phyloP scores from a whole-genome alignment of 2,113 vertebrate species.

The Phocoena phocoena region DNA sequence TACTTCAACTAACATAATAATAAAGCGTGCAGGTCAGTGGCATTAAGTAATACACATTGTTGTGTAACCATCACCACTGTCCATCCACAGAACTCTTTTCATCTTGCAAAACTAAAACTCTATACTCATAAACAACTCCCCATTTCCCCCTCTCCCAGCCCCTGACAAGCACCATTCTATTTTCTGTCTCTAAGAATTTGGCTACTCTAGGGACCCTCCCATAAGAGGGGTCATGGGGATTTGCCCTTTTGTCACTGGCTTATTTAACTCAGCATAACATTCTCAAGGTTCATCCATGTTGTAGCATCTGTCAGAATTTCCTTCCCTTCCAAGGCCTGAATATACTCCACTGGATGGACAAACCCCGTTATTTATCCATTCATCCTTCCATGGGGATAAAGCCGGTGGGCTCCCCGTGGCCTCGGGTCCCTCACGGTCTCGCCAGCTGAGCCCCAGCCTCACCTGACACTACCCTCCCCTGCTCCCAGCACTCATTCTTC shows the following conservation, averaged over 20 bases:
- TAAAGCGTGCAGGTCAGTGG: background rate
- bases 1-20: background rate
- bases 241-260: background rate
- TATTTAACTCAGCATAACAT: background rate
- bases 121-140: background rate
- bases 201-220: background rate
- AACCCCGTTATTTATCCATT: background rate
- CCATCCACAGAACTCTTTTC: background rate
- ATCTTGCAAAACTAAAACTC: background rate
- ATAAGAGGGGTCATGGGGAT: background rate
- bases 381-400: background rate
- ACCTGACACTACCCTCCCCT: background rate
- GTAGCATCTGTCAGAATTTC: background rate
- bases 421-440: background rate
- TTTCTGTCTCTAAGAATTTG: background rate
- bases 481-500: background rate
- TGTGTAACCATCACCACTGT: background rate
- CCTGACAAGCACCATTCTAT: background rate
- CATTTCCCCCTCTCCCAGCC: rapidly evolving
- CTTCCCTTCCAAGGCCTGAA: background rate
- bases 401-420: background rate
- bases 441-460: background rate
- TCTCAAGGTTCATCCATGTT: background rate
- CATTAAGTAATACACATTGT: background rate
- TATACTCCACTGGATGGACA: rapidly evolving